phyloP scores from a whole-genome alignment of 1,140 invertebrate genomes.

The Bombus ignitus region DNA sequence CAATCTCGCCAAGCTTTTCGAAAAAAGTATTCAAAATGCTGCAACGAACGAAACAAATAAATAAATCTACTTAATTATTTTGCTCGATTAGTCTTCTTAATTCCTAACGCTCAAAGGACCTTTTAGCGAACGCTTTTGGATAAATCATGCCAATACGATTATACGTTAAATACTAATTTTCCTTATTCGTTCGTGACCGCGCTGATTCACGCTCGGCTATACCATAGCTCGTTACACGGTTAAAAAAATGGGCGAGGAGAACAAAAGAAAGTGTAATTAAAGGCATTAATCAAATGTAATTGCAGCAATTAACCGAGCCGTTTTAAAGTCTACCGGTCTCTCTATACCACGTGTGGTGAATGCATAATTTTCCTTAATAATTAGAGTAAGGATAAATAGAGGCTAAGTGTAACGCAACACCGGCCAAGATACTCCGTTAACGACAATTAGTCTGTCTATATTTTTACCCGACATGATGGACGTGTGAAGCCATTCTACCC shows the following conservation, averaged over 20 bases:
- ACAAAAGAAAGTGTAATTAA: conserved; percentile 48
- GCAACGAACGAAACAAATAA: too few relatives aligned
- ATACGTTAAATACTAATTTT: neutral
- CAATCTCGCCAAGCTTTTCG: too few relatives aligned
- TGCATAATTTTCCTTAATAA: conserved; percentile 60
- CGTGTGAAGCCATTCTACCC: neutral
- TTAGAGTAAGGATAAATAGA: conserved; percentile 31
- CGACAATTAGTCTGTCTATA: conserved; percentile 36
- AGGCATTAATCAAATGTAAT: conserved; percentile 63
- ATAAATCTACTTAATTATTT: too few relatives aligned
- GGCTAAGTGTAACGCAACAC: conserved; percentile 24
- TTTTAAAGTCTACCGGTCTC: conserved; percentile 6
- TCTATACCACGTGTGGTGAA: conserved; percentile 33
- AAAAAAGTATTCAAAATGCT: too few relatives aligned
- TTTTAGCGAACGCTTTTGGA: neutral
- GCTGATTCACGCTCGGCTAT: too few relatives aligned
- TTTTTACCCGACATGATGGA: neutral
- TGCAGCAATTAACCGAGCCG: conserved; percentile 53
- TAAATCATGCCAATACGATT: neutral
- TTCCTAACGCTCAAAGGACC: too few relatives aligned
- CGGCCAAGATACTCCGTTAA: conserved; percentile 27
- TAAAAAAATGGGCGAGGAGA: neutral
- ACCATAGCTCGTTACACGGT: neutral
- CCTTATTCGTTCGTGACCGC: too few relatives aligned
- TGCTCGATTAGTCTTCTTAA: too few relatives aligned